Evolutionary conservation across 2,797 vertebrate genomes (phyloP).

Genomic region (Poeciliopsis infans): DNA sequence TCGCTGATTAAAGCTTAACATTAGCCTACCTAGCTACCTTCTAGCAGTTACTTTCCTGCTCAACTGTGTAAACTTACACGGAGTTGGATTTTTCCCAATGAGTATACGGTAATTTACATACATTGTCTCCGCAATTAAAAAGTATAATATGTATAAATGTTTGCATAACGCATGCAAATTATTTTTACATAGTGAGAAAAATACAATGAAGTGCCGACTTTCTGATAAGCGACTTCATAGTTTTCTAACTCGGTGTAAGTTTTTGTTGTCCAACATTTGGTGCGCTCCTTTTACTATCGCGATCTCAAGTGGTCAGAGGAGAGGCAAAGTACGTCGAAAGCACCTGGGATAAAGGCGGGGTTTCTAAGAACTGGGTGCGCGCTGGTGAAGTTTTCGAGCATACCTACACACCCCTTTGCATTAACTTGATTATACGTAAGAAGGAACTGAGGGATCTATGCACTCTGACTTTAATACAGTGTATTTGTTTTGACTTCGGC

Average conservation of each 20-base stretch:
- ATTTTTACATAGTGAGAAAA: rapidly evolving
- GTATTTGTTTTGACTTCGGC: too few species aligned
- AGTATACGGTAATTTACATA: rapidly evolving
- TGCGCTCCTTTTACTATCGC: slow-evolving; percentile 12
- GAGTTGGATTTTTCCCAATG: slow-evolving; percentile 35
- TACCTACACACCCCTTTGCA: background rate
- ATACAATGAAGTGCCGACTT: rapidly evolving
- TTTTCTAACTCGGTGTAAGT: background rate
- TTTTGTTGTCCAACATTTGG: slow-evolving; percentile 57
- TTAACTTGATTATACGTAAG: background rate
- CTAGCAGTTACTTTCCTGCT: slow-evolving; percentile 43
- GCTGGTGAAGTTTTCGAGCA: background rate
- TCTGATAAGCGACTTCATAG: rapidly evolving
- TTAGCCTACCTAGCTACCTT: slow-evolving; percentile 69
- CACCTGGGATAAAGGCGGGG: background rate
- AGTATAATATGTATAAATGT: rapidly evolving
- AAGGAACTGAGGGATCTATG: background rate
- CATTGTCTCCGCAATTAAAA: rapidly evolving
- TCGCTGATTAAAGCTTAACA: slow-evolving; percentile 65
- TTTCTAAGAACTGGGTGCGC: background rate
- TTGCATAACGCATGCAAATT: rapidly evolving
- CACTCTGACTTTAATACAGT: too few species aligned
- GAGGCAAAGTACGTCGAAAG: background rate
- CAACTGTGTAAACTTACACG: slow-evolving; percentile 43
- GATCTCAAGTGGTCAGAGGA: background rate